Base-by-base conservation (phyloP, 2,113 vertebrate species). In the Corynorhinus townsendii region DNA sequence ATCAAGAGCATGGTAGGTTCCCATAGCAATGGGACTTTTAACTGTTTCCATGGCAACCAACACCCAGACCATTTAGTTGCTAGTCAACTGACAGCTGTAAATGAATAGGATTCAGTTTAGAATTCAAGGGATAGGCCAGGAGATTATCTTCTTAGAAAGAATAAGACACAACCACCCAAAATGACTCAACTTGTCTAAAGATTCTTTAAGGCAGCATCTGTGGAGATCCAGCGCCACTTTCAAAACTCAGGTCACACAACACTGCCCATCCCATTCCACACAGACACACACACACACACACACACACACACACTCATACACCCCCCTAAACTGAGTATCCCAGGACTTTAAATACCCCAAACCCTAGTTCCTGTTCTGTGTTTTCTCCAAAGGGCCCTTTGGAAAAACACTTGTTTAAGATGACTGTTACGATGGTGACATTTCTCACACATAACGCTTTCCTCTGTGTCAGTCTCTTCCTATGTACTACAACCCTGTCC, bases 31-130 rank as follows among this genome's bases (percentile, higher is more conserved):
- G 96, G 98, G 97, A 98, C 98, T 98, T 98, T 98, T 97, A 98
- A 97, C 97, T 97, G 98, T 98, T 98, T 98, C 98, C 97, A 98
- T 97, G 95, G 97, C 95, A 98, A 98, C 98, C 93, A 97, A 98
- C 98, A 98, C 98, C 96, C 98, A 98, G 98, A 98, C 98, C 97
- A 98, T 98, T 98, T 98, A 96, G 97, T 97, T 98, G 97, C 97
- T 98, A 98, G 98, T 98, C 98, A 97, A 98, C 98, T 98, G 98
- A 98, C 98, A 98, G 98, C 98, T 98, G 98, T 98, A 98, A 98
- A 98, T 98, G 98, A 98, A 98, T 96, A 91, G 81, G 96, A 97
- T 98, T 98, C 97, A 97, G 98, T 97, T 98, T 96, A 97, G 95
- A 98, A 97, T 95, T 95, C 95, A 93, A 98, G 97, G 96, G 96